Evolutionary conservation across 1,140 invertebrate species (phyloP).

Genomic region (Dolichoris vasculosae): DNA sequence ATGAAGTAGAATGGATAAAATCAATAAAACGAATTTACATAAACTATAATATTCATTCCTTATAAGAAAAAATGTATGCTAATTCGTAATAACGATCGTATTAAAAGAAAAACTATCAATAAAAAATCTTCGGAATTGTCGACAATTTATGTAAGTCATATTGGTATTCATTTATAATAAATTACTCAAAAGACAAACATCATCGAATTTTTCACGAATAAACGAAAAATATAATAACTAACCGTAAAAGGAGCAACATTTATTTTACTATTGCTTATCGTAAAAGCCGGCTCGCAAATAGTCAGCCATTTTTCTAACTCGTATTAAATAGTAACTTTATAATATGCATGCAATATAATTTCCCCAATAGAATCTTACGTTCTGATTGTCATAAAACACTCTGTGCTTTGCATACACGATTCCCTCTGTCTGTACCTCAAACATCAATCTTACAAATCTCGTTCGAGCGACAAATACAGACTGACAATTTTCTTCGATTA

Average conservation of each 20-base stretch:
- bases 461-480: background rate
- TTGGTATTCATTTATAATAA: background rate
- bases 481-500: background rate
- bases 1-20: background rate
- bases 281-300: conserved; percentile 21
- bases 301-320: conserved; percentile 48
- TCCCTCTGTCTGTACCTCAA: background rate
- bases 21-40: background rate
- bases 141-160: no score
- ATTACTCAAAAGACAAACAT: background rate
- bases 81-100: no score
- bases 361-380: background rate
- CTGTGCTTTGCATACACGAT: background rate
- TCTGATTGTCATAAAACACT: background rate
- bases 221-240: background rate
- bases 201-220: background rate
- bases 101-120: background rate
- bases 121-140: background rate
- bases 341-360: background rate
- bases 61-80: no score
- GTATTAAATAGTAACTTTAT: background rate
- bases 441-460: background rate
- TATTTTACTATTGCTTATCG: background rate
- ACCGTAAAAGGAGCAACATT: background rate
- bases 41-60: no score